Evolutionary conservation across 2,113 vertebrate genomes (phyloP), one percentile per base, ranked within the genome.

Genomic region (Vulpes lagopus): DNA sequence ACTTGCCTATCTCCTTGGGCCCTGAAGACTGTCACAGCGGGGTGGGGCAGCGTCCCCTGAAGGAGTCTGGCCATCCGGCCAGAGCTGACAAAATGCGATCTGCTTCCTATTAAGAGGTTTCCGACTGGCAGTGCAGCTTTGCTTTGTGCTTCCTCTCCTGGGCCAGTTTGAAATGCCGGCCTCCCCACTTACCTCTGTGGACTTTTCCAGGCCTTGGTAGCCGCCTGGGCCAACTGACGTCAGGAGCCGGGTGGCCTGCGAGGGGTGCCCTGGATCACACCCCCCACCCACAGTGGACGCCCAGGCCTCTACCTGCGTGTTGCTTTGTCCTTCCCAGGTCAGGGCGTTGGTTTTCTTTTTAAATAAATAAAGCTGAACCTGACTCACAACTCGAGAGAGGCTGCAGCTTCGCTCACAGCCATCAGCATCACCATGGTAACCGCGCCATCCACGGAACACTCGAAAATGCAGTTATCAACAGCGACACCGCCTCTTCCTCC

Each of bases 341-440:
- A 82, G 92, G 74, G 76, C 22, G 12, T 84, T 87, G 94, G 23
- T 96, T 97, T 97, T 84, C 90, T 90, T 91, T 89, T 97, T 96
- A 95, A 98, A 98, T 98, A 98, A 98, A 99, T 96, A 98, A 98
- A 97, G 64, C 98, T 91, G 87, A 98, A 97, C 96, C 98, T 98
- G 97, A 98, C 97, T 98, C 98, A 98, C 96, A 98, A 98, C 97
- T 98, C 97, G 76, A 95, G 97, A 97, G 97, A 98, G 97, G 97
- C 97, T 9, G 60, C 91, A 30, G 95, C 91, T 96, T 25, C 1
- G 0, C 90, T 97, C 95, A n/a, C 98, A 97, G 96, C 95, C 98
- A 96, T 97, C 96, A 6, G 0, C 80, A 91, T 99, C 95, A 87
- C 98, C 98, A 98, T 98, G 96, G 98, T 95, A 99, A 99, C 98